A percentile compares a stretch with the other conserved stretches of the same genome.
phyloP scores from a whole-genome alignment of 2,888 invertebrate genomes.

The Alloscopus bannaensis region DNA sequence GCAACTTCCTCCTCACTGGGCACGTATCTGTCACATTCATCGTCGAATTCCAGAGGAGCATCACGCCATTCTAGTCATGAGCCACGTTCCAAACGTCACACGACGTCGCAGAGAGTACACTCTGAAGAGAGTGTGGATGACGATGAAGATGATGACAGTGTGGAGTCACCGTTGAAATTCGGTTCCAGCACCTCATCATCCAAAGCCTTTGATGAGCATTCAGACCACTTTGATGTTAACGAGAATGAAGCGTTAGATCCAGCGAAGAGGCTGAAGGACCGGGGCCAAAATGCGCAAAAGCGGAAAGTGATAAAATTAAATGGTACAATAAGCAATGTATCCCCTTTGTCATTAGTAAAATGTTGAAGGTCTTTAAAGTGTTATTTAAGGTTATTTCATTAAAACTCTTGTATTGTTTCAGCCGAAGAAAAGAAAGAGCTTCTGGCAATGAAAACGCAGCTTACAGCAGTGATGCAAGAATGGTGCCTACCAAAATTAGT shows the following conservation, averaged over 20 bases:
- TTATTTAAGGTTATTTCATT: slow-evolving; percentile 14
- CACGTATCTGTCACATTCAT: slow-evolving; percentile 37
- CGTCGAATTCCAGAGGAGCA: slow-evolving; percentile 2
- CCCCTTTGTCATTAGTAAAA: no score
- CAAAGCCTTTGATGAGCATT: slow-evolving; percentile 9
- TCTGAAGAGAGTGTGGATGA: background rate
- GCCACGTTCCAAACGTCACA: slow-evolving; percentile 33
- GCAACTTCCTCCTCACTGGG: slow-evolving; percentile 53
- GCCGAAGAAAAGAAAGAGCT: slow-evolving; percentile 69
- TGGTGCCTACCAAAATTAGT: slow-evolving; percentile 81
- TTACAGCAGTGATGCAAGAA: slow-evolving; percentile 67
- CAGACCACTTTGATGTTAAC: slow-evolving; percentile 45
- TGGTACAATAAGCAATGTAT: slow-evolving; percentile 25
- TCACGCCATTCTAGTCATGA: slow-evolving; percentile 37
- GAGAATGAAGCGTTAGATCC: slow-evolving; percentile 52
- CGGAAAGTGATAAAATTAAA: slow-evolving; percentile 47
- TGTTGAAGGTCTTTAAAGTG: background rate
- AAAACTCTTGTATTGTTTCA: no score
- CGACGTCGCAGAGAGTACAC: background rate
- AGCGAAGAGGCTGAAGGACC: slow-evolving; percentile 42
- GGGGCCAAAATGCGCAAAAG: slow-evolving; percentile 45
- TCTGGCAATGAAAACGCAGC: slow-evolving; percentile 60
- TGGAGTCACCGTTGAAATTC: no score
- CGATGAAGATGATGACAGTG: slow-evolving; percentile 20
- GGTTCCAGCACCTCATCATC: no score